Evolutionary conservation across 2,113 vertebrate genomes (phyloP).

Genomic region (Rhinoptilus africanus): DNA sequence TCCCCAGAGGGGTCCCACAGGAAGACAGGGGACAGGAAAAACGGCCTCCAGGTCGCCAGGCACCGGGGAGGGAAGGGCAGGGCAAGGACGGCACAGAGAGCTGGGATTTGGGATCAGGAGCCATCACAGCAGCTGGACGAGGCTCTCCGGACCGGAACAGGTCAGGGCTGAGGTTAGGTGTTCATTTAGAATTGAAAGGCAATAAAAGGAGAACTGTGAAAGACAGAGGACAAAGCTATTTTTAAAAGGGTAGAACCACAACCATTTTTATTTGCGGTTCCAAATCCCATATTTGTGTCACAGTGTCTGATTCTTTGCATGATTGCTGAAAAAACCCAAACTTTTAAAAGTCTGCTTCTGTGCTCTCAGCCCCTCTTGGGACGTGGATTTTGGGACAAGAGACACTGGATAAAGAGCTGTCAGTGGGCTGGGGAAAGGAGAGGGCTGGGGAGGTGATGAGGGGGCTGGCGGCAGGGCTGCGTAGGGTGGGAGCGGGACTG

Average conservation of each 20-base stretch:
- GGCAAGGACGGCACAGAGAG: not conserved
- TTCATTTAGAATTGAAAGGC: constrained; percentile 46
- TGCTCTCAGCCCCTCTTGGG: not conserved
- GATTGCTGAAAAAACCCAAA: not conserved
- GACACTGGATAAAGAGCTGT: not conserved
- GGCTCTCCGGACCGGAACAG: not conserved
- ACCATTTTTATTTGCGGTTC: constrained; percentile 56
- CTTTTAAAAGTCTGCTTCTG: constrained; percentile 7
- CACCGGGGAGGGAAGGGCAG: not conserved
- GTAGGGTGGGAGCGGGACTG: rapidly evolving
- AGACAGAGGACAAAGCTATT: constrained; percentile 62
- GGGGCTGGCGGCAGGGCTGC: rapidly evolving
- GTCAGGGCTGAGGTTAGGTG: constrained; percentile 28
- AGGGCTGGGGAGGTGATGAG: not conserved
- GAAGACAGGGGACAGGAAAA: not conserved
- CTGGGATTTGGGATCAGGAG: not conserved
- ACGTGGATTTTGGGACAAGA: not conserved
- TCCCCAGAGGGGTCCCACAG: constrained; percentile 10
- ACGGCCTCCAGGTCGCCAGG: rapidly evolving
- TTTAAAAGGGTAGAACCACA: constrained; percentile 60
- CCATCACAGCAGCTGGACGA: not conserved
- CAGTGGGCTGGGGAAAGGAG: not conserved
- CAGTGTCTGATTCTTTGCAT: constrained; percentile 28
- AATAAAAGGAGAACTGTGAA: constrained; percentile 53
- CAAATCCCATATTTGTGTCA: constrained; percentile 55